Evolutionary conservation across 2,797 vertebrate genomes (phyloP).

Genomic region (Sebastes steindachneri): DNA sequence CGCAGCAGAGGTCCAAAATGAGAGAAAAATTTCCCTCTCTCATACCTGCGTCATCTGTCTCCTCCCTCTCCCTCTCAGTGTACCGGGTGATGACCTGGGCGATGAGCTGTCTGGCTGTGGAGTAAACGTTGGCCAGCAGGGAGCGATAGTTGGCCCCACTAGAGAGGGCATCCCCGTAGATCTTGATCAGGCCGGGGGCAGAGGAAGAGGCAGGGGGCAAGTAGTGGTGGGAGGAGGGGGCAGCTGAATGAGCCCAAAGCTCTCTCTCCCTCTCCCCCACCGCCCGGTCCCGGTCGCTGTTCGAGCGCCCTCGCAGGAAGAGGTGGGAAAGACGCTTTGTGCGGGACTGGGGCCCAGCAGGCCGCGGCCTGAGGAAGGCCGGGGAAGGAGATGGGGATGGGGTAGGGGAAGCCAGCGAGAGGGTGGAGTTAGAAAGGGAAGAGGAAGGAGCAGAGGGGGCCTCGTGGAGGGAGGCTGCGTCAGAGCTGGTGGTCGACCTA

Average conservation of each 20-base stretch:
- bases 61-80: constrained; percentile 85
- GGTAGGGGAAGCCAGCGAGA: constrained; percentile 82
- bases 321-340: constrained; percentile 93
- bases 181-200: constrained; percentile 87
- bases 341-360: constrained; percentile 84
- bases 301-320: constrained; percentile 87
- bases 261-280: constrained; percentile 80
- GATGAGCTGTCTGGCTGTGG: constrained; percentile 85
- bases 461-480: constrained; percentile 86
- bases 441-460: constrained; percentile 81
- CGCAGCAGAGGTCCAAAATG: constrained; percentile 45
- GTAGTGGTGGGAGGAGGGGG: constrained; percentile 85
- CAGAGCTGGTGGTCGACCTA: constrained; percentile 87
- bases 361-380: constrained; percentile 83
- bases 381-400: constrained; percentile 82
- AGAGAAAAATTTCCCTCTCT: constrained; percentile 46
- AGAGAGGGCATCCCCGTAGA: constrained; percentile 87
- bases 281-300: constrained; percentile 84
- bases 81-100: constrained; percentile 88
- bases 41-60: constrained; percentile 84
- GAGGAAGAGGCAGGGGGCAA: constrained; percentile 82
- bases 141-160: constrained; percentile 88
- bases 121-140: constrained; percentile 84
- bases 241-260: constrained; percentile 80
- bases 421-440: constrained; percentile 87